Base-by-base conservation (phyloP, 2,888 invertebrate species). In the Gortyna flavago region DNA sequence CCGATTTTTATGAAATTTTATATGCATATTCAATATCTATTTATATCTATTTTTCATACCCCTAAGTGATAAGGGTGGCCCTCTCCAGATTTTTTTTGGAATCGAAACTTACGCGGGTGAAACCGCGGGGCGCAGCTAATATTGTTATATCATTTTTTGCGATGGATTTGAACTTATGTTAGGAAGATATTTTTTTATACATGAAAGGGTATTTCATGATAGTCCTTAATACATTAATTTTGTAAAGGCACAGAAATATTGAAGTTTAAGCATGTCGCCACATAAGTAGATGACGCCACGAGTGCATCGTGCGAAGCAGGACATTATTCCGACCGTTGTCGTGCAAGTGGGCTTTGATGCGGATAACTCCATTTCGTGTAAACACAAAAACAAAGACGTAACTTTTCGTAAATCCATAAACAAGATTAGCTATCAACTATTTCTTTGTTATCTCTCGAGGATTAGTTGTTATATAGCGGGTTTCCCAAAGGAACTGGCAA, bases 391-490 rank as follows among this genome's bases (percentile, higher is more conserved):
- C 18, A 57, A 9, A 67, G 29, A 25, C 62, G 29, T 8, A 65
- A 61, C 21, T 66, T n/a, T 3, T 11, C 29, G 32, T 25, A 51
- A 71, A 57, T 51, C 32, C 18, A 62, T 80, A 71, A 72, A 80
- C 38, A 72, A 48, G 25, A 84, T 84, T 84, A 84, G 29, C 48
- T 32, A 21, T 3, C 25, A 54, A 59, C 54, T 41, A 62, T 70
- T 48, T 72, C 61, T n/a, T 51, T 64, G 73, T 80, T 67, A 64
- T 67, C 16, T 48, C 35, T 68, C 8, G 72, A 44, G 73, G n/a
- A 80, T 85, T 59, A 51, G 51, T 80, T 67, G 54, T 59, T 51
- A 68, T 51, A 68, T 59, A 51, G 29, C 44, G 13, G 32, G n/a
- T 44, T 64, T 68, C 73, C 62, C 59, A 8, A 4, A 35, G 62